A percentile compares a stretch with the other conserved stretches of the same genome.
Conservation (phyloP, 2,113 vertebrate species). For the Microcebus jonahi region DNA sequence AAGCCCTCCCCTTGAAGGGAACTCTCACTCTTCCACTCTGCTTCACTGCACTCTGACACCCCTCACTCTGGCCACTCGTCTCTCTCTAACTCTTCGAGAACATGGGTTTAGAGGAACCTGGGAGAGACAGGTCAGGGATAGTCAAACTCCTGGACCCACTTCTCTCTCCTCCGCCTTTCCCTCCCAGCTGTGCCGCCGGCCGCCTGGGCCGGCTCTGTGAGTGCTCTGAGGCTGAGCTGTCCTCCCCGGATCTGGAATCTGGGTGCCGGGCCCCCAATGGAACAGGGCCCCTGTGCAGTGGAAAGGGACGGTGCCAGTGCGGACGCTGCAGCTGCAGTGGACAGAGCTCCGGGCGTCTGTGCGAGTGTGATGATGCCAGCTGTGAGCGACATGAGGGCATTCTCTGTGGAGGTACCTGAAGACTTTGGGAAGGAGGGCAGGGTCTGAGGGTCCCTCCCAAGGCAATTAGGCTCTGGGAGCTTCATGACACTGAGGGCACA, state of each 20-base stretch:
- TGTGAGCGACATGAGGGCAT: conserved; percentile 82
- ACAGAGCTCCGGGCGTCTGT: conserved; percentile 77
- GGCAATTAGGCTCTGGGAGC: not conserved
- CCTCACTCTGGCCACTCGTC: not conserved
- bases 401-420: conserved; percentile 84
- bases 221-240: conserved; percentile 77
- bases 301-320: conserved; percentile 85
- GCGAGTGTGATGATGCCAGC: conserved; percentile 84
- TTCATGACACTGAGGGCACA: not conserved
- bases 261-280: conserved; percentile 78
- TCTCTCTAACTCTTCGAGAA: not conserved
- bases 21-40: too few species aligned
- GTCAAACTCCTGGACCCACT: not conserved
- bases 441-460: not conserved
- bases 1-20: not conserved
- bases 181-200: conserved; percentile 81
- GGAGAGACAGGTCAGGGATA: not conserved
- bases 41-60: not conserved
- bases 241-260: conserved; percentile 61
- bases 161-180: not conserved
- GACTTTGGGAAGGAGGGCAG: not conserved
- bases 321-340: conserved; percentile 83
- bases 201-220: conserved; percentile 83
- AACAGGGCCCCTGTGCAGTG: conserved; percentile 81
- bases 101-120: not conserved